Conservation (phyloP, 2,113 vertebrate genomes). For the Oreochromis aureus region DNA sequence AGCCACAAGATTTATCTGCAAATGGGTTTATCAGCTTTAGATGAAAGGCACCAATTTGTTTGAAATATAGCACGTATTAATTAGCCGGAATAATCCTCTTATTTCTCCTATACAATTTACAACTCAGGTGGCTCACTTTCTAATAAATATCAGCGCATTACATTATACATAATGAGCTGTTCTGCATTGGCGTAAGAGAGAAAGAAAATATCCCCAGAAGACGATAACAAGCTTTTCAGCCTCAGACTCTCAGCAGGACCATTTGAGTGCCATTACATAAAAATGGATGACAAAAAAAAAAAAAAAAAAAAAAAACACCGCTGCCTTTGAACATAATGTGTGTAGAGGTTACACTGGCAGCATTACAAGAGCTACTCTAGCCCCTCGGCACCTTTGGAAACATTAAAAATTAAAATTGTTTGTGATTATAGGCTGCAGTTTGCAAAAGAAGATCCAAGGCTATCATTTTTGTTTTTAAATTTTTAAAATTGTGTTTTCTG, state of each 20-base stretch:
- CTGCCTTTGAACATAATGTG: conserved; percentile 6
- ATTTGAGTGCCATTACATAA: neutral
- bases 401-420: neutral
- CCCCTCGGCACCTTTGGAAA: neutral
- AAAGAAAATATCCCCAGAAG: neutral
- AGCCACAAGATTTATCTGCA: neutral
- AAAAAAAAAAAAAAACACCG: neutral
- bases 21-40: neutral
- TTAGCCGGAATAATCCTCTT: neutral
- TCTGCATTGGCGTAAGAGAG: neutral
- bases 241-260: neutral
- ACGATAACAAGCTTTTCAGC: conserved; percentile 3
- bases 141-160: neutral
- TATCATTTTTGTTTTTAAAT: neutral
- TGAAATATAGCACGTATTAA: neutral
- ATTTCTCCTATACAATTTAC: neutral
- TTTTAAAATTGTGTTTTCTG: neutral
- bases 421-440: neutral
- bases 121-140: conserved; percentile 12
- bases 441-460: neutral
- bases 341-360: neutral
- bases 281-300: neutral
- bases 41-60: conserved; percentile 20
- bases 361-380: neutral
- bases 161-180: neutral